phyloP scores from a whole-genome alignment of 1,140 invertebrate species.

The Drosophila carrolli region DNA sequence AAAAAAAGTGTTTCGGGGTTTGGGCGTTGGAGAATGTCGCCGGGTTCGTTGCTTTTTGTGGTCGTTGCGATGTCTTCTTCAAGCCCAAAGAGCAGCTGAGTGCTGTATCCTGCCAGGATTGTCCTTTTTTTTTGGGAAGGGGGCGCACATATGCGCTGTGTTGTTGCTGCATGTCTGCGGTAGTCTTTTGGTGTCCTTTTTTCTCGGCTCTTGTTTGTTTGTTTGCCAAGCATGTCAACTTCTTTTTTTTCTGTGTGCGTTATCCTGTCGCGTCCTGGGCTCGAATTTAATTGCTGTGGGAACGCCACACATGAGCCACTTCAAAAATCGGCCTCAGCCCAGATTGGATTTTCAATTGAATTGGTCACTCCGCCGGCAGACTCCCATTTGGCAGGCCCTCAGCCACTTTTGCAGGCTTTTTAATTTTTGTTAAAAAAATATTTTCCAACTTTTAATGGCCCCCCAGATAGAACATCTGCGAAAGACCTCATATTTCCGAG shows the following conservation, averaged over 20 bases:
- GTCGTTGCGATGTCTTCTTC: conserved; percentile 75
- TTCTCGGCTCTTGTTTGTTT: conserved; percentile 65
- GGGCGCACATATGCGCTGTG: conserved; percentile 54
- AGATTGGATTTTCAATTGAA: conserved; percentile 83
- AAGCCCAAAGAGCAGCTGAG: conserved; percentile 73
- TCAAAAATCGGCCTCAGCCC: conserved; percentile 52
- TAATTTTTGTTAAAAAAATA: conserved; percentile 74
- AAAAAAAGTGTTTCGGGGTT: conserved; percentile 6
- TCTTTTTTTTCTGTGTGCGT: conserved; percentile 46
- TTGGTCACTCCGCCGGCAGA: conserved; percentile 49
- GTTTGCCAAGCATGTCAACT: conserved; percentile 78
- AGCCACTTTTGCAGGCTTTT: conserved; percentile 35
- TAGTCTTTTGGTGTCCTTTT: conserved; percentile 74
- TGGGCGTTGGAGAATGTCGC: conserved; percentile 3
- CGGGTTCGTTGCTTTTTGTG: conserved; percentile 59
- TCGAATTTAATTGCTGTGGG: conserved; percentile 80
- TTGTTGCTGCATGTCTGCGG: conserved; percentile 66
- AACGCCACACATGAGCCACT: conserved; percentile 79
- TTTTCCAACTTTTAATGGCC: conserved; percentile 74
- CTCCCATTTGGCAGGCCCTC: conserved; percentile 7
- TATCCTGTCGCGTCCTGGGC: conserved; percentile 70
- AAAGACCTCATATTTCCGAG: not conserved
- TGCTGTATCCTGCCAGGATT: conserved; percentile 59
- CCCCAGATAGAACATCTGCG: conserved; percentile 47
- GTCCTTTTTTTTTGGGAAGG: conserved; percentile 30